Base-by-base conservation (phyloP, 2,888 invertebrate genomes). In the Tetheella fluctuosa region DNA sequence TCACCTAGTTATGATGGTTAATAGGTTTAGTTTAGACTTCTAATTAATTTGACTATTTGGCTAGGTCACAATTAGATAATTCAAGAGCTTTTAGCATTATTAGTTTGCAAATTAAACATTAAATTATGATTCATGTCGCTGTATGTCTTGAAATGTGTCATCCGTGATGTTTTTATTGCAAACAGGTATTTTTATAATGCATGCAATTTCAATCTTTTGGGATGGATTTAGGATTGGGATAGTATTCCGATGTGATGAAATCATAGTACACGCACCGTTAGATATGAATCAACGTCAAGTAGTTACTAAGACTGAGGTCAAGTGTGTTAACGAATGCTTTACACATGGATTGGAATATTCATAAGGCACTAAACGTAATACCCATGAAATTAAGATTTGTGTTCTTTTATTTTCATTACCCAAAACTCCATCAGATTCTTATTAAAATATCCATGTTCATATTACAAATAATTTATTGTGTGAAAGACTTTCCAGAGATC, bases 231-330 rank as follows among this genome's bases (percentile, higher is more conserved):
- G n/a, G n/a, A 60, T 52, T 7, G 48, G 20, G 20, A 1, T 48
- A 4, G 20, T 5, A 48, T 48, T 48, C 48, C 20, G 20, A 48
- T 60, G 62, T 64, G 72, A 70, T 72, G 69, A 76, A 83, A 83
- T 77, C 66, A 68, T 73, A 72, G 70, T 65, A 69, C 70, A 34
- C 34, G 63, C 67, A 67, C 77, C 72, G 76, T 82, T 79, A 78
- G 76, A 70, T 70, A 85, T 85, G 79, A 77, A 82, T 86, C 85
- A 83, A 76, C 69, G 78, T 79, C 84, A 81, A 79, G 75, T 72
- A 64, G 64, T 70, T 48, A 48, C 48, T 48, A 48, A 34, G 20
- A 20, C 55, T 67, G 67, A 74, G 81, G 81, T 76, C 80, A 80
- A 74, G 71, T 78, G 77, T 77, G 73, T 77, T 84, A 85, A 85